A percentile compares a stretch with the other conserved stretches of the same genome.
Conservation (phyloP, 1,140 invertebrate genomes). For the Paralvinella palmiformis region DNA sequence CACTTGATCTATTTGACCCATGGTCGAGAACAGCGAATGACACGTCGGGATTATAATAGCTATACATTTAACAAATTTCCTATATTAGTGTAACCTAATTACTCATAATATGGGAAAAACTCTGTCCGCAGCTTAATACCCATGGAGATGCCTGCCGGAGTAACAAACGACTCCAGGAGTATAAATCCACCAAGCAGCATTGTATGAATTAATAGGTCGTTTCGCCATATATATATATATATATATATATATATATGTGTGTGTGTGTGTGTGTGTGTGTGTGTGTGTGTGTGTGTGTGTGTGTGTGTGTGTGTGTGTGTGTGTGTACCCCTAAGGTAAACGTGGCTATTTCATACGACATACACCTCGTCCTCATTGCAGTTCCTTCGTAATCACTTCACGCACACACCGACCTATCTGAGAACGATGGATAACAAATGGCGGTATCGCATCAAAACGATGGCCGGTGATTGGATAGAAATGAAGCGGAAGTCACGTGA, state of each 20-base stretch:
- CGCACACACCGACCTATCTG: neutral
- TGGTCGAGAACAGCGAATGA: too few species aligned
- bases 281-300: neutral
- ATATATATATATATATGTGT: neutral
- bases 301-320: neutral
- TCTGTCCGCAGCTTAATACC: too few species aligned
- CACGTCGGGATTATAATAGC: too few species aligned
- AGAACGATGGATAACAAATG: neutral
- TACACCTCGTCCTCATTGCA: neutral
- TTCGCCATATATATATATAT: neutral
- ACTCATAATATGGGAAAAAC: too few species aligned
- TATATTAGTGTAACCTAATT: too few species aligned
- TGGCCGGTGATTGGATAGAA: conserved; percentile 3
- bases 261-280: neutral
- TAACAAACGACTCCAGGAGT: too few species aligned
- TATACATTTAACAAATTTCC: too few species aligned
- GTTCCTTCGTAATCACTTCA: conserved; percentile 14
- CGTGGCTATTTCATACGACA: neutral
- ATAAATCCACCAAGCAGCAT: neutral
- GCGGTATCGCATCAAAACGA: conserved; percentile 9
- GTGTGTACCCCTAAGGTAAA: too few species aligned
- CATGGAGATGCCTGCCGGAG: too few species aligned
- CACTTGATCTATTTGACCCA: too few species aligned
- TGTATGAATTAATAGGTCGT: neutral
- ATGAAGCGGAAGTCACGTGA: neutral